Base-by-base conservation (phyloP, 2,113 vertebrate species). In the Parus major region DNA sequence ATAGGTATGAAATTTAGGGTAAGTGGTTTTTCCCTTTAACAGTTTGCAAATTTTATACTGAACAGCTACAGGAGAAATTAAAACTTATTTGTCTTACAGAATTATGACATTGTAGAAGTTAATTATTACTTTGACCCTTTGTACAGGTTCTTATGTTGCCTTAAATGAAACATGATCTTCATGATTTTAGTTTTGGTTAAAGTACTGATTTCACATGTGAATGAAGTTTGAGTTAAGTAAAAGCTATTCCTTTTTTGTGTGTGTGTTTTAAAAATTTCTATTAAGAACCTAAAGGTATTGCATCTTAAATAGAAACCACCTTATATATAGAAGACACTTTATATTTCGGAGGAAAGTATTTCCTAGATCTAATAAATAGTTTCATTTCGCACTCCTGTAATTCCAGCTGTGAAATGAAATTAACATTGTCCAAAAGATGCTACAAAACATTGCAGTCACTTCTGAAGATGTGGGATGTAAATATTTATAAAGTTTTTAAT, bases 111-210 rank as follows among this genome's bases (percentile, higher is more conserved):
- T 33, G 36, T 59, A 86, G 41, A 89, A 93, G 92, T 91, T 94
- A 93, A 96, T 95, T 59, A 95, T 95, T 96, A 94, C 92, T 94
- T 79, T 56, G 69, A 92, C 46, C 73, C 41, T 79, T 92, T 79
- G 69, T 39, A 82, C 60, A 68, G 56, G 71, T 87, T 68, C 49
- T 69, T 93, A 53, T 13, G 22, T 41, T 82, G 39, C 46, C 55
- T 65, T 79, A 82, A 60, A 87, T 53, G 41, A 84, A 93, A 83
- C 12, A 31, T 15, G 41, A 82, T 60, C 70, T 71, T 87, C 39
- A 31, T 50, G 29, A 35, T 28, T 64, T 84, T 89, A 71, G 65
- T 82, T 85, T 49, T 47, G n/a, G 25, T 59, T 77, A 33, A 82
- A 79, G 15, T 49, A 61, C 35, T 47, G 44, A 88, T 69, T 57